Evolutionary conservation across 1,140 invertebrate genomes (phyloP), one percentile per base, ranked within the genome.

Genomic region (Lordiphosa collinella): DNA sequence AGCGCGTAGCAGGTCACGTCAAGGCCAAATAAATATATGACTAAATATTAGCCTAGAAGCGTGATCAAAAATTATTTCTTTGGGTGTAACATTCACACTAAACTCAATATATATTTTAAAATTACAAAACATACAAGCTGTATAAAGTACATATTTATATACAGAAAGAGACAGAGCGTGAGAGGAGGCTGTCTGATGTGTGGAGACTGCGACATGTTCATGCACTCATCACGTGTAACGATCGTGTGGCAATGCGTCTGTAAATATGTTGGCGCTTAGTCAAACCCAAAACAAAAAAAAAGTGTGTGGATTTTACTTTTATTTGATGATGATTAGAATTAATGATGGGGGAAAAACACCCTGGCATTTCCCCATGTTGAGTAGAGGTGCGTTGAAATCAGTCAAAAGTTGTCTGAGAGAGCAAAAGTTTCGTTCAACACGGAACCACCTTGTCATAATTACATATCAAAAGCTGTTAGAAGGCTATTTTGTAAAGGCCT

Each of bases 31-130:
- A 54, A 82, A 69, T 57, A 41, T 50, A 40, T 56, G 58, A 55
- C 57, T 53, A 14, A 40, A 55, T 41, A 69, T 69, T 69, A 68
- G 64, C 16, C 64, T 54, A 69, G 44, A 69, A 40, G 64, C 65
- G 64, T 69, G 65, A 68, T 68, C 37, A 32, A 40, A 61, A 54
- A 70, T 36, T 50, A 29, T 68, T 72, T 69, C 67, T 67, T 82
- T 10, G 36, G 47, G 56, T 76, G 74, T 76, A 73, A 58, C 43
- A 34, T 60, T 29, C 25, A 29, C 7, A 29, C 25, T 7, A 8
- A 59, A 61, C 37, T 51, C 48, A 49, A 59, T 47, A 74, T 70
- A 59, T 70, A 70, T 80, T 78, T 78, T 57, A 67, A 72, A 67
- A 79, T 41, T 52, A 69, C 65, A 47, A 13, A 16, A 16, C 16